These are phyloP conservation scores for Anorthoa munda DNA, from an alignment of 2,888 invertebrate genomes.

Conservation along the genomic window DNA sequence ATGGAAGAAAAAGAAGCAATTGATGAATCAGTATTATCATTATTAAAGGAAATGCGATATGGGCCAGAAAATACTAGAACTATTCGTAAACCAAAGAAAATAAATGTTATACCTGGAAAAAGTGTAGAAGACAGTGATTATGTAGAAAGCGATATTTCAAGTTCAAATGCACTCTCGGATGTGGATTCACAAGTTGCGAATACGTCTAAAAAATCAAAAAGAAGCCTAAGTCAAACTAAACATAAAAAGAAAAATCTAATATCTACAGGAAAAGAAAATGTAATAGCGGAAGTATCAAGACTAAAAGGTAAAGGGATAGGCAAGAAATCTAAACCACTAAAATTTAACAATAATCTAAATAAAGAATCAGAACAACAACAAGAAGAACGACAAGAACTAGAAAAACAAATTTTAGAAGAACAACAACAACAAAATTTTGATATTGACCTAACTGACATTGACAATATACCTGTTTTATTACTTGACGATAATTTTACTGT, in stretches of 20 bases:
- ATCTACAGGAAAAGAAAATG: slow-evolving; percentile 30
- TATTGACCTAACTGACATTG: no score
- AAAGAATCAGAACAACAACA: not conserved
- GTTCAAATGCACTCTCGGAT: slow-evolving; percentile 27
- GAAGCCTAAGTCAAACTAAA: slow-evolving; percentile 16
- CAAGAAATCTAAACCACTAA: slow-evolving; percentile 5
- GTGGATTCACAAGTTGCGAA: slow-evolving; percentile 21
- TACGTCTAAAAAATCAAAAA: slow-evolving; percentile 25
- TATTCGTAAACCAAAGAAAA: slow-evolving; percentile 17
- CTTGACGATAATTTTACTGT: not conserved
- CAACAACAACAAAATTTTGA: not conserved
- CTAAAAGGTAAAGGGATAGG: slow-evolving; percentile 23
- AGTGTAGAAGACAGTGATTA: slow-evolving; percentile 25
- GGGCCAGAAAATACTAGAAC: slow-evolving; percentile 23
- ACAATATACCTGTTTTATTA: no score
- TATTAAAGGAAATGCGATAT: slow-evolving; percentile 45
- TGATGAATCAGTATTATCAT: slow-evolving; percentile 29
- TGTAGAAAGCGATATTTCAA: slow-evolving; percentile 34
- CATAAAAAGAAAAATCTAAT: slow-evolving; percentile 26
- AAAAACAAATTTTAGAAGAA: slow-evolving; percentile 6
- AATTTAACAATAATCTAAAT: slow-evolving; percentile 3
- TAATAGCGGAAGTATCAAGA: slow-evolving; percentile 21
- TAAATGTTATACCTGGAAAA: slow-evolving; percentile 18
- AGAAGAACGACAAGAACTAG: no score
- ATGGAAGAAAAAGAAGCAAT: slow-evolving; percentile 33